Evolutionary conservation across 2,113 vertebrate species (phyloP).

Genomic region (Trogon surrucura): DNA sequence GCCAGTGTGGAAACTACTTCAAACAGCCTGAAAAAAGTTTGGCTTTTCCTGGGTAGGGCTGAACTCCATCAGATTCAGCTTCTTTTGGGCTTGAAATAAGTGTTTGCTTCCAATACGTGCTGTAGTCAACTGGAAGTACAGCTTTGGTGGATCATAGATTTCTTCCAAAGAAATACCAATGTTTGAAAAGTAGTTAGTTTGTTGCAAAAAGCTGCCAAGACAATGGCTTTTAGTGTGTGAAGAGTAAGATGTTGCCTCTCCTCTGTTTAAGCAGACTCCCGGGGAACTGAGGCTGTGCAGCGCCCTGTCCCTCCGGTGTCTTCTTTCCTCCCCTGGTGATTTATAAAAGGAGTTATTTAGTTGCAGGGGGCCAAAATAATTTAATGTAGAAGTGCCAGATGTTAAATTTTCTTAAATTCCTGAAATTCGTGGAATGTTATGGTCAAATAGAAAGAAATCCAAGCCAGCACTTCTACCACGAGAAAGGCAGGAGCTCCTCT

Average conservation of each 20-base stretch:
- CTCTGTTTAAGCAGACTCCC: background rate
- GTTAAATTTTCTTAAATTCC: background rate
- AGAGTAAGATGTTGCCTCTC: background rate
- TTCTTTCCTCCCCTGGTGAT: background rate
- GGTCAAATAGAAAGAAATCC: background rate
- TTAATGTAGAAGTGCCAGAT: background rate
- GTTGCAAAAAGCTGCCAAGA: background rate
- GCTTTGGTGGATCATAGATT: background rate
- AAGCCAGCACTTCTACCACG: accelerated
- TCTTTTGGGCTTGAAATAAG: background rate
- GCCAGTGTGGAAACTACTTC: slow-evolving; percentile 20
- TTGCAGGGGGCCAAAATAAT: background rate
- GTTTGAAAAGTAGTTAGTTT: background rate
- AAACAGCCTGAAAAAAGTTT: slow-evolving; percentile 9
- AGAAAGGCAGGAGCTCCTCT: background rate
- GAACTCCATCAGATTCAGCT: background rate
- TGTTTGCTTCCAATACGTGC: background rate
- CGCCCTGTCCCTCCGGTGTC: background rate
- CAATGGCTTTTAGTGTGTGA: background rate
- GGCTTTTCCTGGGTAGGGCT: background rate
- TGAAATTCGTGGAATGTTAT: background rate
- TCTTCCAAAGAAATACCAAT: background rate
- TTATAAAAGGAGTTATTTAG: background rate
- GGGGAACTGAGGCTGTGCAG: background rate
- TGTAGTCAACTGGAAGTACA: background rate